Percentiles rank a stretch among this genome's conserved stretches.
These are phyloP conservation scores for Rutilus rutilus DNA, from an alignment of 2,113 vertebrate genomes.

Conservation along the genomic window DNA sequence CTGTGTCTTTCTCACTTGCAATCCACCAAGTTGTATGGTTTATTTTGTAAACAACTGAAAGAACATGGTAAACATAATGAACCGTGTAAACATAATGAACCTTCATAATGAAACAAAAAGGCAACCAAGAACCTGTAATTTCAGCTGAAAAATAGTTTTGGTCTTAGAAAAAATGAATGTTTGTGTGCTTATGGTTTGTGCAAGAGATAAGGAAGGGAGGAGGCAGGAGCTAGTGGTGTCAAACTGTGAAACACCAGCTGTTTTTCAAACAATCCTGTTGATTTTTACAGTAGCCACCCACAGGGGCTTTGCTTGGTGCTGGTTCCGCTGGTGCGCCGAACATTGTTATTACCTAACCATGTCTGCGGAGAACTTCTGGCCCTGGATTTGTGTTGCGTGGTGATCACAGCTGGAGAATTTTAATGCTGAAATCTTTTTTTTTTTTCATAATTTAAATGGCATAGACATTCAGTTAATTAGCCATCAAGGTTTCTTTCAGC, in stretches of 20 bases:
- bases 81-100: too few relatives aligned
- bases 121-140: not conserved
- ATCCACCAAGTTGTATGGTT: not conserved
- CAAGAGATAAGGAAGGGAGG: not conserved
- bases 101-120: not conserved
- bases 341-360: conserved; percentile 34
- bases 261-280: conserved; percentile 46
- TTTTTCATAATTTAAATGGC: conserved; percentile 37
- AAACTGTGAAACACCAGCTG: conserved; percentile 38
- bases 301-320: conserved; percentile 7
- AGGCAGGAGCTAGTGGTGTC: not conserved
- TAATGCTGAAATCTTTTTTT: conserved; percentile 9
- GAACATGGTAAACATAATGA: not conserved
- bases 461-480: conserved; percentile 42
- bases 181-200: not conserved
- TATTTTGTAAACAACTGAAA: not conserved
- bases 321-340: not conserved
- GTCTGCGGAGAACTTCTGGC: conserved; percentile 32
- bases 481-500: not conserved
- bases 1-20: not conserved
- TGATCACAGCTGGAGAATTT: conserved; percentile 35
- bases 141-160: not conserved
- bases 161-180: not conserved
- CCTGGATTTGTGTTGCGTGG: conserved; percentile 11
- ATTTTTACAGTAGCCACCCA: conserved; percentile 40